Percentiles rank a stretch among this genome's conserved stretches.
These are phyloP conservation scores for Nemoura dubitans DNA, from an alignment of 2,888 invertebrate genomes.

Conservation along the genomic window DNA sequence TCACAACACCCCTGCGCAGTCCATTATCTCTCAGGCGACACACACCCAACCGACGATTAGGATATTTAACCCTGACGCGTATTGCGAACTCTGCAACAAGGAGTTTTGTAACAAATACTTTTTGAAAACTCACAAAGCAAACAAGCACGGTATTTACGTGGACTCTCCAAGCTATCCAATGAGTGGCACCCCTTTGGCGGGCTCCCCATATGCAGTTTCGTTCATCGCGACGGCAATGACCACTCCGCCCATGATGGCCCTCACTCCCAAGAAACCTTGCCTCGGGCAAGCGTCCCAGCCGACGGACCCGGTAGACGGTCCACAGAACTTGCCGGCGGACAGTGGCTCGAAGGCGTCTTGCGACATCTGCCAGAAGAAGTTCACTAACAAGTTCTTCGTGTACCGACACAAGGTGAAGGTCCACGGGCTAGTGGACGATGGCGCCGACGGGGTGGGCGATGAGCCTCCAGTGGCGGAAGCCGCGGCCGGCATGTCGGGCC, in stretches of 20 bases:
- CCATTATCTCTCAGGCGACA: neutral
- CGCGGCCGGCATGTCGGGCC: conserved; percentile 46
- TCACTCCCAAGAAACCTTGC: conserved; percentile 48
- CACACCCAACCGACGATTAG: conserved; percentile 57
- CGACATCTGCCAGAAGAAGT: conserved; percentile 77
- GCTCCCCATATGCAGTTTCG: conserved; percentile 33
- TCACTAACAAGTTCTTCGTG: conserved; percentile 76
- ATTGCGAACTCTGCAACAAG: conserved; percentile 96
- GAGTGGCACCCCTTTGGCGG: conserved; percentile 25
- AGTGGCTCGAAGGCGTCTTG: conserved; percentile 63
- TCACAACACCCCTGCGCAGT: neutral
- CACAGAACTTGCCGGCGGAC: neutral
- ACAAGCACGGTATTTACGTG: conserved; percentile 94
- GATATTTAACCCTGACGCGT: conserved; percentile 96
- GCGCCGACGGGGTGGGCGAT: conserved; percentile 55
- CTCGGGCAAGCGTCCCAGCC: conserved; percentile 42
- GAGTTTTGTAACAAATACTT: conserved; percentile 99
- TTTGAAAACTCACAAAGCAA: conserved; percentile 96
- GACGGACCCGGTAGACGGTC: neutral
- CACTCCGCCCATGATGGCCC: conserved; percentile 48
- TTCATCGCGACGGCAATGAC: conserved; percentile 46
- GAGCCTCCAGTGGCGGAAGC: conserved; percentile 53
- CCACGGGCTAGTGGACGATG: conserved; percentile 65
- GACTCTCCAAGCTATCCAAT: conserved; percentile 57
- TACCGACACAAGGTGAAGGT: conserved; percentile 74